Evolutionary conservation across 2,888 invertebrate species (phyloP).

Genomic region (Dioctria linearis): DNA sequence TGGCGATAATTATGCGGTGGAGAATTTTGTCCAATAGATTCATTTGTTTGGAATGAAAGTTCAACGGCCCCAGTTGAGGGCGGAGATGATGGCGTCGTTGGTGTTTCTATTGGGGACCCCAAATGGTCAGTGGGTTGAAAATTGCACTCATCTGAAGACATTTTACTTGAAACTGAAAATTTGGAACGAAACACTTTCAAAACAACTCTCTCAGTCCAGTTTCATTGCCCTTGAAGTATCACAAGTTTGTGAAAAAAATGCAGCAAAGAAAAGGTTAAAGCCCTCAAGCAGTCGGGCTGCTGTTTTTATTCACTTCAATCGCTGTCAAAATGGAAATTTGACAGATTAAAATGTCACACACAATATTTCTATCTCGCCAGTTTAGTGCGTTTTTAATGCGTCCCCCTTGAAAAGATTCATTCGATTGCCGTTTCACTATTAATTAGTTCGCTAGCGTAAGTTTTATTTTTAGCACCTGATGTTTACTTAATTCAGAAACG

Average conservation of each 20-base stretch:
- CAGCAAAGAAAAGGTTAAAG: conserved; percentile 17
- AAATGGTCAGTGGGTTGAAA: conserved; percentile 7
- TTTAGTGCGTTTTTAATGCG: neutral
- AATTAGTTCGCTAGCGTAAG: neutral
- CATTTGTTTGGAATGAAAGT: conserved; percentile 43
- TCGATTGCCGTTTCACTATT: neutral
- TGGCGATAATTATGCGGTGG: conserved; percentile 75
- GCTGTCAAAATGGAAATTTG: conserved; percentile 39
- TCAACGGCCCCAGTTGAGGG: conserved; percentile 38
- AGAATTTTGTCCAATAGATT: conserved; percentile 65
- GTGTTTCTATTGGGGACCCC: conserved; percentile 5
- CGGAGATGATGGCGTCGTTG: conserved; percentile 43
- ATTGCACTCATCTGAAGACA: conserved; percentile 15
- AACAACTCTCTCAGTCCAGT: neutral
- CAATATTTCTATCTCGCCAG: neutral
- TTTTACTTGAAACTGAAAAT: neutral
- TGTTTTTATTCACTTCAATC: conserved; percentile 3
- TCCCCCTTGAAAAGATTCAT: neutral
- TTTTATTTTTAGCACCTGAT: conserved; percentile 24
- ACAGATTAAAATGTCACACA: conserved; percentile 19
- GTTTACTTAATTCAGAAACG: conserved; percentile 31
- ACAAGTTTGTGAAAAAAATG: neutral
- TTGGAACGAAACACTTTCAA: neutral
- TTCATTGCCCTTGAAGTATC: neutral
- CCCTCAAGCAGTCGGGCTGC: neutral